phyloP scores from a whole-genome alignment of 2,113 vertebrate species.

The Ctenomys sociabilis region DNA sequence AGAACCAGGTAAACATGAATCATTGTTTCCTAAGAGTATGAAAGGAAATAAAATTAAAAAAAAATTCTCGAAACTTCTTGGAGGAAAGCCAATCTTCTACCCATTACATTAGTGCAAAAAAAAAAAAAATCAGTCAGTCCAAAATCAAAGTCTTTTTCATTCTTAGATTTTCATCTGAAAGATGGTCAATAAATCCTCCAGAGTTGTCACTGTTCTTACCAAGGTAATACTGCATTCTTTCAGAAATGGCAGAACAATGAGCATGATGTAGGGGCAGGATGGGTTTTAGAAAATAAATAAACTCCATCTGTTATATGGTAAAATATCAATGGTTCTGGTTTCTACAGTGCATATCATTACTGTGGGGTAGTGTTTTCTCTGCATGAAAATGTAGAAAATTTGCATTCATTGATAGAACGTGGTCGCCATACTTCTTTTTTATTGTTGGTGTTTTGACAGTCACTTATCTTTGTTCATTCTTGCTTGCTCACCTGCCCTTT shows the following conservation, averaged over 20 bases:
- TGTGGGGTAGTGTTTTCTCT: slow-evolving; percentile 8
- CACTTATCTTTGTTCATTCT: background rate
- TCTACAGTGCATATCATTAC: background rate
- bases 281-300: slow-evolving; percentile 52
- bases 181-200: slow-evolving; percentile 38
- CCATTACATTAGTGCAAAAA: background rate
- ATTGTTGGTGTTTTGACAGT: slow-evolving; percentile 11
- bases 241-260: slow-evolving; percentile 15
- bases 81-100: slow-evolving; percentile 52
- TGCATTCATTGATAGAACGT: background rate
- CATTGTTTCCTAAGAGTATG: slow-evolving; percentile 34
- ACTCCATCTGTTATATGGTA: background rate
- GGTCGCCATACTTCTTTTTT: slow-evolving; percentile 27
- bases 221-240: slow-evolving; percentile 15
- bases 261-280: background rate
- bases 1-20: slow-evolving; percentile 60
- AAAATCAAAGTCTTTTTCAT: slow-evolving; percentile 65
- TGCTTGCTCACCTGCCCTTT: background rate
- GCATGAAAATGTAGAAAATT: slow-evolving; percentile 37
- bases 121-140: slow-evolving; percentile 67
- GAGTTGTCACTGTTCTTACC: background rate
- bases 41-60: slow-evolving; percentile 60
- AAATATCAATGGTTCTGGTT: slow-evolving; percentile 28
- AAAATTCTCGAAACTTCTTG: slow-evolving; percentile 51
- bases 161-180: slow-evolving; percentile 45